Evolutionary conservation across 2,888 invertebrate genomes (phyloP), one percentile per base, ranked within the genome.

Genomic region (Phengaris arion): DNA sequence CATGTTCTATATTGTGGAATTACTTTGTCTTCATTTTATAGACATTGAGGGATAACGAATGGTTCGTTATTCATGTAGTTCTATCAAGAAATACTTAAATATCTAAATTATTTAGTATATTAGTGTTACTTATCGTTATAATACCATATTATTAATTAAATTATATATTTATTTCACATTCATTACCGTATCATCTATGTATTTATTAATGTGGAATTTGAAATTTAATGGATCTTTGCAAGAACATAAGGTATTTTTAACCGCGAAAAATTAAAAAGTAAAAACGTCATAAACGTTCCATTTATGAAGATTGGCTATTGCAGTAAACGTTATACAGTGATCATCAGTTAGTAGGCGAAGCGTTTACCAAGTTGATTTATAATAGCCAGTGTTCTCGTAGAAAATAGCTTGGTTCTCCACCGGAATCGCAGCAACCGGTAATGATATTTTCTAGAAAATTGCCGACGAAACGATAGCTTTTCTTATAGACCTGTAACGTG

Each of bases 311-410:
- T 75, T 79, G 78, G 78, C 76, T 76, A 78, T 79, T 78, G 15
- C 8, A 1, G 15, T 64, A 74, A 76, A 76, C 70, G 55, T 55
- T 78, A 79, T 79, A 79, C 78, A 70, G 48, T 69, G 77, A 78
- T 79, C 77, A 35, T 35, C 35, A 35, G 35, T 35, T 35, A 74
- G 76, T 73, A 74, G 74, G 69, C 73, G 70, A 69, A 57, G 78
- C 77, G 79, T 80, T 82, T 64, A 74, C 77, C 78, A 78, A 81
- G 80, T 79, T 79, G 79, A 79, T 79, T 80, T 80, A 81, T 80
- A 80, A 80, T 80, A 79, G 75, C 76, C 72, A 76, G 75, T 75
- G 77, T 78, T 79, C 78, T 79, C 74, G 69, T 77, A 68, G 69
- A 70, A 77, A 75, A 75, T 75, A 77, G 75, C 77, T 78, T 78